These are phyloP conservation scores for Phaedon cochleariae DNA, from an alignment of 2,888 invertebrate species.

Conservation along the genomic window DNA sequence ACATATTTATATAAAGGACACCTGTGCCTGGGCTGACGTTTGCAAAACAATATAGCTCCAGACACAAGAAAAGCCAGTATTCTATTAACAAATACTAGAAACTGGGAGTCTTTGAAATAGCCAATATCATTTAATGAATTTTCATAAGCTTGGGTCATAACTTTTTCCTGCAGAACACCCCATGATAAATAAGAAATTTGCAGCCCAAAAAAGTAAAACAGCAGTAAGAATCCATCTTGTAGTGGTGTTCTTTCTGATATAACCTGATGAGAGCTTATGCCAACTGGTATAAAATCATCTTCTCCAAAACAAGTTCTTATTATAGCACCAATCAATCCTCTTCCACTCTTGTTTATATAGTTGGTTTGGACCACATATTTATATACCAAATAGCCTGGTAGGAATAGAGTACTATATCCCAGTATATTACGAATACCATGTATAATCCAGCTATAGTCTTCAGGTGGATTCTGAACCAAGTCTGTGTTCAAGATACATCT, in stretches of 20 bases:
- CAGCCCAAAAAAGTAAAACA: slow-evolving; percentile 86
- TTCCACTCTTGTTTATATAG: slow-evolving; percentile 78
- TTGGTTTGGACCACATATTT: slow-evolving; percentile 81
- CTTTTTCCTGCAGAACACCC: slow-evolving; percentile 97
- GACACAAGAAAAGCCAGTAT: slow-evolving; percentile 84
- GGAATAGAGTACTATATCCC: slow-evolving; percentile 87
- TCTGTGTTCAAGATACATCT: slow-evolving; percentile 51
- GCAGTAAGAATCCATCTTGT: slow-evolving; percentile 69
- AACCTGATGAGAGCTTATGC: slow-evolving; percentile 27
- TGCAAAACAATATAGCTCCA: slow-evolving; percentile 68
- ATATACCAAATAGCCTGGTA: slow-evolving; percentile 85
- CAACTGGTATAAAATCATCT: slow-evolving; percentile 59
- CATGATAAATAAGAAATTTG: slow-evolving; percentile 93
- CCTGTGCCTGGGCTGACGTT: slow-evolving; percentile 74
- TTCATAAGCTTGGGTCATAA: slow-evolving; percentile 88
- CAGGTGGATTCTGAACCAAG: slow-evolving; percentile 62
- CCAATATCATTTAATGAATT: slow-evolving; percentile 70
- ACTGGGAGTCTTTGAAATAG: slow-evolving; percentile 93
- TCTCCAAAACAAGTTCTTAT: slow-evolving; percentile 67
- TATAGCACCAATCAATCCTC: slow-evolving; percentile 61
- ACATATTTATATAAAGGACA: slow-evolving; percentile 95
- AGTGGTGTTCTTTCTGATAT: slow-evolving; percentile 61
- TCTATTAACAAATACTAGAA: slow-evolving; percentile 95
- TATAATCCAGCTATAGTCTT: slow-evolving; percentile 77
- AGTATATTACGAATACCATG: slow-evolving; percentile 81